Conservation (phyloP, 2,113 vertebrate genomes). For the Aramus guarauna region DNA sequence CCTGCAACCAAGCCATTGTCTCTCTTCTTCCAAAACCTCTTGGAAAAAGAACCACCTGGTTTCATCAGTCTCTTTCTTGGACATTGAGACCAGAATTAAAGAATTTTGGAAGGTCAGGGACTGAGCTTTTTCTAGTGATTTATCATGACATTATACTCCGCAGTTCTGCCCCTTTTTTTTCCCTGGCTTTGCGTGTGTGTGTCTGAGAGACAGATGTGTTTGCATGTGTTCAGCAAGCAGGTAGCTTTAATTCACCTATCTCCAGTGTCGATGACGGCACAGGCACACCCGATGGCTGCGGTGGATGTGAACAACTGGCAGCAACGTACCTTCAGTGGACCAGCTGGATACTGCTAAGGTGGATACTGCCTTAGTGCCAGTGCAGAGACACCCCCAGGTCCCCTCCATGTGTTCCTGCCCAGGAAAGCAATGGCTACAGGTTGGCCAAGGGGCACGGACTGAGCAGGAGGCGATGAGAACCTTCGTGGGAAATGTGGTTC, state of each 20-base stretch:
- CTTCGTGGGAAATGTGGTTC: not conserved
- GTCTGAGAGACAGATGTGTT: not conserved
- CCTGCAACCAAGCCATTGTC: not conserved
- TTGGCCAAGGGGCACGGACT: not conserved
- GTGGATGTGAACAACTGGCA: not conserved
- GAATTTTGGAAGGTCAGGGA: not conserved
- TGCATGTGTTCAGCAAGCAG: not conserved
- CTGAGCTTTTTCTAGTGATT: not conserved
- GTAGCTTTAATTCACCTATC: not conserved
- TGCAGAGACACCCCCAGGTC: not conserved
- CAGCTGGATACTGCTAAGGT: not conserved
- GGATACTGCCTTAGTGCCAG: not conserved
- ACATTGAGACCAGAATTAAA: not conserved
- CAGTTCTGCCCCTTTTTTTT: not conserved
- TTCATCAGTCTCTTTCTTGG: not conserved
- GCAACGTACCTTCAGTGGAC: not conserved
- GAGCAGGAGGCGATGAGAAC: not conserved
- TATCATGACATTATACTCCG: not conserved
- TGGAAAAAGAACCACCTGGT: not conserved
- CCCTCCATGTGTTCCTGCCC: not conserved
- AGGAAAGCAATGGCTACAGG: not conserved
- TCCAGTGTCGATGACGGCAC: not conserved
- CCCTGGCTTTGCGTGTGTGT: not conserved
- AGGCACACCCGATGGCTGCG: accelerated
- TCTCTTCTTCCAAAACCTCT: not conserved